These are phyloP conservation scores for Drosophila yooni DNA, from an alignment of 2,888 invertebrate genomes.

Conservation along the genomic window DNA sequence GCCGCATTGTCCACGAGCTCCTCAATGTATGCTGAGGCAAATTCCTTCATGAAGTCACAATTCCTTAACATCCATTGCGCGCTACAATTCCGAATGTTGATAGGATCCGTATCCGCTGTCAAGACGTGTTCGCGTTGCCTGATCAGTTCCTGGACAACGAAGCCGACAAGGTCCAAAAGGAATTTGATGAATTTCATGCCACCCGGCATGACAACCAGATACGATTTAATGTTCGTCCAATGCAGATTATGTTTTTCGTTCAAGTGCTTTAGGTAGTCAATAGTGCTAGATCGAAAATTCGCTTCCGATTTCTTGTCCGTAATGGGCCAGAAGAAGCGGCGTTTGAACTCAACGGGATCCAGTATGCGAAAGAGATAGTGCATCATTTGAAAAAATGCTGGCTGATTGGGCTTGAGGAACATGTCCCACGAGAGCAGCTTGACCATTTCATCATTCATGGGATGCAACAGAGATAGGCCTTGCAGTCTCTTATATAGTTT, in stretches of 20 bases:
- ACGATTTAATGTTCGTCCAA: constrained; percentile 82
- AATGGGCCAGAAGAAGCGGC: constrained; percentile 85
- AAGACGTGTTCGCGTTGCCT: constrained; percentile 78
- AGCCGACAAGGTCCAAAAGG: constrained; percentile 78
- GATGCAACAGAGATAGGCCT: constrained; percentile 73
- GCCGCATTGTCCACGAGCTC: constrained; percentile 61
- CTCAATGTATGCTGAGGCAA: constrained; percentile 75
- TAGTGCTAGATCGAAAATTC: constrained; percentile 81
- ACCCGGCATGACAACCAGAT: constrained; percentile 84
- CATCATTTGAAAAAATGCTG: constrained; percentile 84
- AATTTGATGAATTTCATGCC: constrained; percentile 84
- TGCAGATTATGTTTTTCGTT: constrained; percentile 83
- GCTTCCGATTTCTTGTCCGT: constrained; percentile 83
- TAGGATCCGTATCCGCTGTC: constrained; percentile 38
- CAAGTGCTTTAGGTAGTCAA: constrained; percentile 82
- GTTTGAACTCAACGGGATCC: constrained; percentile 83
- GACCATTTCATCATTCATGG: constrained; percentile 78
- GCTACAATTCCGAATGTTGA: constrained; percentile 29
- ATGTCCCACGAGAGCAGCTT: constrained; percentile 80
- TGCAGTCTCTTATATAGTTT: constrained; percentile 76
- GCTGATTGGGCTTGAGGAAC: constrained; percentile 84
- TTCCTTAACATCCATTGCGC: constrained; percentile 65
- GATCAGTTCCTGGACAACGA: constrained; percentile 80
- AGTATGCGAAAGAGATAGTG: constrained; percentile 82
- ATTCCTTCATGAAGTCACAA: constrained; percentile 74